phyloP scores from a whole-genome alignment of 2,113 vertebrate species.

The Pampusana beccarii region DNA sequence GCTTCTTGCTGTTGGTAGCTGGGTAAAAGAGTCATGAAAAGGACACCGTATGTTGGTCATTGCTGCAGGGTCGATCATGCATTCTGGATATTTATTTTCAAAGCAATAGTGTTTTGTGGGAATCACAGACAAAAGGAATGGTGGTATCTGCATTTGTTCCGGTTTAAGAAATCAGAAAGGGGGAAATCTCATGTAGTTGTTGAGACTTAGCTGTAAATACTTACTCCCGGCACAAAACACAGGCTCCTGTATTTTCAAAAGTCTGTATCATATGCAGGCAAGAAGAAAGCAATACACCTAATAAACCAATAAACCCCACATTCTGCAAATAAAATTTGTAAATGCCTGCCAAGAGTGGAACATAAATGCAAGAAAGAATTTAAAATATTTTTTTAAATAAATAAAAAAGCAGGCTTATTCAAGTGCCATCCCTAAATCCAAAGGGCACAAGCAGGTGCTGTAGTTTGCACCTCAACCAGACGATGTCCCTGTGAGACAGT shows the following conservation, averaged over 20 bases:
- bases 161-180: background rate
- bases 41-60: background rate
- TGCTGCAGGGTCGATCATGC: background rate
- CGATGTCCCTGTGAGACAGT: conserved; percentile 10
- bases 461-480: conserved; percentile 42
- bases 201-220: background rate
- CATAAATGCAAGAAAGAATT: background rate
- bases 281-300: background rate
- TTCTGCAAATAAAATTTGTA: background rate
- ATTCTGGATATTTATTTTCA: conserved; percentile 17
- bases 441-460: background rate
- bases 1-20: background rate
- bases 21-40: background rate
- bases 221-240: background rate
- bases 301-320: background rate
- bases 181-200: background rate
- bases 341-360: background rate
- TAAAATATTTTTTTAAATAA: background rate
- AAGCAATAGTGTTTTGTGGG: background rate
- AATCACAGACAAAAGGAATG: background rate
- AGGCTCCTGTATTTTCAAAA: background rate
- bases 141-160: background rate
- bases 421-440: background rate
- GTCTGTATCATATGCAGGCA: background rate
- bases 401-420: background rate